Percentiles rank a stretch among this genome's conserved stretches.
phyloP scores from a whole-genome alignment of 2,888 invertebrate species.

The Drosophila nr. perissopoda region DNA sequence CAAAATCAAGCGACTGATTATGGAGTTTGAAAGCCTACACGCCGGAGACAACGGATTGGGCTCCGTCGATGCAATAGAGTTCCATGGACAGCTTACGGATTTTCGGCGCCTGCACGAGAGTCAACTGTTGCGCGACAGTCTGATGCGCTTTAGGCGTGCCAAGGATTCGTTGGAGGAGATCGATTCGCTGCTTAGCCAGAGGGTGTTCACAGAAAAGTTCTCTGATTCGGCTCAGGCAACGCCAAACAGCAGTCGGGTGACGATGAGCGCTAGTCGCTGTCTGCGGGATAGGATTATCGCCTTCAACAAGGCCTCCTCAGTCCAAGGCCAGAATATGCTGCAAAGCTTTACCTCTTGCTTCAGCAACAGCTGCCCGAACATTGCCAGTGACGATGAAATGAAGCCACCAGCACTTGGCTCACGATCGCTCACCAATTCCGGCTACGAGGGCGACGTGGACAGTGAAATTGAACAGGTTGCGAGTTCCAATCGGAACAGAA shows the following conservation, averaged over 20 bases:
- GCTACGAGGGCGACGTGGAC: constrained; percentile 76
- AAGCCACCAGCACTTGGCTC: not conserved
- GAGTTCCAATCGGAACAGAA: not conserved
- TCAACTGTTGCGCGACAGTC: constrained; percentile 66
- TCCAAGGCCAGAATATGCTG: constrained; percentile 30
- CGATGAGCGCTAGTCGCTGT: constrained; percentile 39
- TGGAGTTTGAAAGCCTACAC: constrained; percentile 64
- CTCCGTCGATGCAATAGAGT: constrained; percentile 40
- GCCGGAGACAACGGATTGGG: constrained; percentile 21
- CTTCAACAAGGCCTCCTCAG: constrained; percentile 57
- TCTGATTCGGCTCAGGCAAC: not conserved
- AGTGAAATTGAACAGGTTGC: constrained; percentile 64
- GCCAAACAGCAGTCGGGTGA: not conserved
- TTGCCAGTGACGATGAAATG: not conserved
- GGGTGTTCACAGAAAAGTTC: not conserved
- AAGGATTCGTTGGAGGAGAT: constrained; percentile 72
- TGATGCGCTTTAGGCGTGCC: constrained; percentile 65
- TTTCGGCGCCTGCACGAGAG: constrained; percentile 69
- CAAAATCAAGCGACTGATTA: constrained; percentile 69
- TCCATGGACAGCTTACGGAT: constrained; percentile 58
- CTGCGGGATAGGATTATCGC: constrained; percentile 66
- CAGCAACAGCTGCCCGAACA: constrained; percentile 45
- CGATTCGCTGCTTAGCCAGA: constrained; percentile 39
- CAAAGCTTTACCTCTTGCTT: constrained; percentile 67
- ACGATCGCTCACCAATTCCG: constrained; percentile 43